These are phyloP conservation scores for Oscheius onirici DNA, from an alignment of 2,888 invertebrate species.

Conservation along the genomic window DNA sequence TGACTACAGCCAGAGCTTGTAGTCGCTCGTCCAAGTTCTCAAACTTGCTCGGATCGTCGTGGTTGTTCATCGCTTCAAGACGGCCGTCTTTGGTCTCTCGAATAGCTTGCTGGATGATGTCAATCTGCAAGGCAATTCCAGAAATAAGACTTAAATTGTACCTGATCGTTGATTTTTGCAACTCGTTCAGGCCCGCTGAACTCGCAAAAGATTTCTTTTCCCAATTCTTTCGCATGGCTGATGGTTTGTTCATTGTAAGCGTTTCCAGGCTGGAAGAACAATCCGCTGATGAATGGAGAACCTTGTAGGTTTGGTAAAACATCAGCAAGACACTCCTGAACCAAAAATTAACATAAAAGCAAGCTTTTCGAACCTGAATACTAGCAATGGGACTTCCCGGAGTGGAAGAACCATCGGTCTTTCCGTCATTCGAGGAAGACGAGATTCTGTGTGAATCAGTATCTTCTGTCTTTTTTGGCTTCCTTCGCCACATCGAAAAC, in stretches of 20 bases:
- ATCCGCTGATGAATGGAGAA: constrained; percentile 48
- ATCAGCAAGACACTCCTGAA: constrained; percentile 47
- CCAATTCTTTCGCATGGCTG: constrained; percentile 87
- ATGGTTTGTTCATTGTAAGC: constrained; percentile 84
- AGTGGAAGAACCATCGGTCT: not conserved
- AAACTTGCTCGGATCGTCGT: constrained; percentile 69
- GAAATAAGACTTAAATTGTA: constrained; percentile 71
- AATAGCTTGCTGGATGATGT: constrained; percentile 81
- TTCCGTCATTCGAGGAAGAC: constrained; percentile 19
- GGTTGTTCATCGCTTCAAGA: constrained; percentile 74
- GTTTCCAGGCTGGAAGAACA: constrained; percentile 68
- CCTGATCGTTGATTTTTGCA: constrained; percentile 86
- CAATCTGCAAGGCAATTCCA: constrained; percentile 76
- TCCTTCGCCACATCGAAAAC: constrained; percentile 49
- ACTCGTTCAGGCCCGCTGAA: constrained; percentile 79
- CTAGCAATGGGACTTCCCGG: constrained; percentile 44
- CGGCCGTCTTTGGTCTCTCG: constrained; percentile 79
- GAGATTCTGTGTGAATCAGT: constrained; percentile 17
- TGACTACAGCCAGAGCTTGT: constrained; percentile 85
- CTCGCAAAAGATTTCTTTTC: constrained; percentile 83
- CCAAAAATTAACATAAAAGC: not conserved
- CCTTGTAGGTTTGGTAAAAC: constrained; percentile 50
- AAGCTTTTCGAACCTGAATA: constrained; percentile 35
- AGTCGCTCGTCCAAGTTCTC: constrained; percentile 85
- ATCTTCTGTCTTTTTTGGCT: constrained; percentile 43